Evolutionary conservation across 2,888 invertebrate genomes (phyloP).

Genomic region (Polydrusus tereticollis): DNA sequence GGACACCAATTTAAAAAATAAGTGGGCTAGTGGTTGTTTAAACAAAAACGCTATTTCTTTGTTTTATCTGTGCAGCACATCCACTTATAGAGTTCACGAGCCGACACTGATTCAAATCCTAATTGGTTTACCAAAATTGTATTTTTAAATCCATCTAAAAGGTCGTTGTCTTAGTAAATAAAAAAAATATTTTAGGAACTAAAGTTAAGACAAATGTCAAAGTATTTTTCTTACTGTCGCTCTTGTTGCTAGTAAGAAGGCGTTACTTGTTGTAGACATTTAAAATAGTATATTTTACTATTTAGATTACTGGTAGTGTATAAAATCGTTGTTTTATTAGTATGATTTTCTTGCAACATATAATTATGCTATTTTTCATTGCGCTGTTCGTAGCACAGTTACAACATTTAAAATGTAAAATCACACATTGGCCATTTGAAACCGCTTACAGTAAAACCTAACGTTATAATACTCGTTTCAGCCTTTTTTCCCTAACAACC

Average conservation of each 20-base stretch:
- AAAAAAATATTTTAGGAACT: conserved; percentile 41
- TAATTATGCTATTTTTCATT: no score
- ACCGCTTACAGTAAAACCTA: conserved; percentile 36
- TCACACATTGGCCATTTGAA: conserved; percentile 16
- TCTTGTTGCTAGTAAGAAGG: neutral
- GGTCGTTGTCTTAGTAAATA: conserved; percentile 7
- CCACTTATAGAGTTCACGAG: no score
- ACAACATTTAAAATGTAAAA: conserved; percentile 29
- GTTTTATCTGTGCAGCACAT: no score
- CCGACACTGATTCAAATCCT: no score
- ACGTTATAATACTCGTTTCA: conserved; percentile 46
- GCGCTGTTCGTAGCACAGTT: neutral
- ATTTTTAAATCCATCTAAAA: conserved; percentile 22
- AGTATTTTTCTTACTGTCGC: neutral
- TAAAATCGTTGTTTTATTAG: conserved; percentile 41
- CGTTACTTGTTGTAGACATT: conserved; percentile 2
- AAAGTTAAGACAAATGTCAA: conserved; percentile 23
- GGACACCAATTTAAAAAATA: no score
- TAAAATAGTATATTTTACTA: neutral
- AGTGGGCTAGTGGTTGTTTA: no score
- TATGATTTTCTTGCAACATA: no score
- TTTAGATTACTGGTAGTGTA: neutral
- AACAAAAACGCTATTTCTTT: no score
- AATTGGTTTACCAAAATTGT: conserved; percentile 4
- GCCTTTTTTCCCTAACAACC: conserved; percentile 47